A percentile compares a stretch with the other conserved stretches of the same genome.
Conservation (phyloP, 1,140 invertebrate genomes). For the Heliothis virescens region DNA sequence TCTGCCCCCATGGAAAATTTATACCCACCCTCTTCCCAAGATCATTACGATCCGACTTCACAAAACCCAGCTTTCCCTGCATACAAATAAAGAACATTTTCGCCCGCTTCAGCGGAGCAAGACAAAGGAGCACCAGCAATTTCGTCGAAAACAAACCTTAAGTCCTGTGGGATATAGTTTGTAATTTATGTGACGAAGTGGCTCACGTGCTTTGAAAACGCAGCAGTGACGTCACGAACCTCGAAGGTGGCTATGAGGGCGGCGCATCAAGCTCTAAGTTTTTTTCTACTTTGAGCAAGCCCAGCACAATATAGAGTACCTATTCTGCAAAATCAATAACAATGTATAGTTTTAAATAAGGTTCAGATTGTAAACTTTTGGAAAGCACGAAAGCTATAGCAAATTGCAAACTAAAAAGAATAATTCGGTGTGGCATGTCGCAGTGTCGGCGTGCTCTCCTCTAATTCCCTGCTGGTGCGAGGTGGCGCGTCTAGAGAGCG, state of each 20-base stretch:
- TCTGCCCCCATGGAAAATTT: constrained; percentile 85
- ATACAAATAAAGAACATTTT: constrained; percentile 69
- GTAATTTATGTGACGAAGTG: constrained; percentile 78
- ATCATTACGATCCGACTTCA: constrained; percentile 68
- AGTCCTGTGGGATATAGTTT: constrained; percentile 82
- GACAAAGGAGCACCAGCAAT: constrained; percentile 81
- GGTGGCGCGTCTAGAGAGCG: constrained; percentile 82
- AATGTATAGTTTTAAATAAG: constrained; percentile 14
- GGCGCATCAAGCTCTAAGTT: constrained; percentile 23
- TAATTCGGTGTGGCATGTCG: not conserved
- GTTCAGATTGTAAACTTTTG: not conserved
- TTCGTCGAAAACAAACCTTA: constrained; percentile 84
- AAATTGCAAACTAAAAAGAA: constrained; percentile 13
- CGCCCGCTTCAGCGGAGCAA: constrained; percentile 56
- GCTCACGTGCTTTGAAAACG: constrained; percentile 79
- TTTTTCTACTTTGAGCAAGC: constrained; percentile 25
- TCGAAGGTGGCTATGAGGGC: constrained; percentile 57
- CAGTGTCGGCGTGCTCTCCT: constrained; percentile 50
- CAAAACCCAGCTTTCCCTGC: constrained; percentile 67
- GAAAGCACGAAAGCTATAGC: not conserved
- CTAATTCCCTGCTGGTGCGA: constrained; percentile 76
- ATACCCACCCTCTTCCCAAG: constrained; percentile 84
- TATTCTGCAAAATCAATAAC: constrained; percentile 19
- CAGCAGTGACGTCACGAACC: constrained; percentile 73
- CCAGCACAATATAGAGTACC: not conserved